Conservation (phyloP, 2,797 vertebrate genomes). For the Australoheros facetus region DNA sequence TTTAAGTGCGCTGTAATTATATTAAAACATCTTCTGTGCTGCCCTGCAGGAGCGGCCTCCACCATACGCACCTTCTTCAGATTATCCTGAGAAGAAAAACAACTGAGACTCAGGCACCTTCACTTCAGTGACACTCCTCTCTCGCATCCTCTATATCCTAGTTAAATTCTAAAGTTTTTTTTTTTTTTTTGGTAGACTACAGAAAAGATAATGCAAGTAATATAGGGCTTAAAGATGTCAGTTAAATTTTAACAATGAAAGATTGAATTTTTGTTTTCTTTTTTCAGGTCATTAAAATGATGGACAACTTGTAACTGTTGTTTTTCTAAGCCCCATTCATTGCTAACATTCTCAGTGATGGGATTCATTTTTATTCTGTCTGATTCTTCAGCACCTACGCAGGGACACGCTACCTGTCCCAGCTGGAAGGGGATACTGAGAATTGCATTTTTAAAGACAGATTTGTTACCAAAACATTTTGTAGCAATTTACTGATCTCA, state of each 20-base stretch:
- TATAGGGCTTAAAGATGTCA: slow-evolving; percentile 32
- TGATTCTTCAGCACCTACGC: not conserved
- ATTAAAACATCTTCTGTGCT: not conserved
- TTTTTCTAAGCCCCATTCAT: slow-evolving; percentile 19
- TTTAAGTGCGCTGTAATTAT: not conserved
- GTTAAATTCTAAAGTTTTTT: slow-evolving; percentile 30
- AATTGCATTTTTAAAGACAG: slow-evolving; percentile 59
- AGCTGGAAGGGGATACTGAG: slow-evolving; percentile 12
- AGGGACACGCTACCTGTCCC: not conserved
- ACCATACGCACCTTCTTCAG: slow-evolving; percentile 86
- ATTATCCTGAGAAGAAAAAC: slow-evolving; percentile 87
- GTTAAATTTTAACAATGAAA: slow-evolving; percentile 21
- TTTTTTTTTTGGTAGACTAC: slow-evolving; percentile 5
- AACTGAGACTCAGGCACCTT: slow-evolving; percentile 61
- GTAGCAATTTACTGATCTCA: slow-evolving; percentile 46
- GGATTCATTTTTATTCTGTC: slow-evolving; percentile 20
- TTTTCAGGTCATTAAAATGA: slow-evolving; percentile 7
- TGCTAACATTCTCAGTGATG: slow-evolving; percentile 28
- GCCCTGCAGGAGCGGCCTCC: slow-evolving; percentile 86
- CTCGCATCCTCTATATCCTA: slow-evolving; percentile 40
- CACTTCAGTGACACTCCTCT: slow-evolving; percentile 37
- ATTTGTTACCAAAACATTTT: slow-evolving; percentile 68
- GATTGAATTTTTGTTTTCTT: slow-evolving; percentile 10
- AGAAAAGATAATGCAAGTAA: slow-evolving; percentile 31
- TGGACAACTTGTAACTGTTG: slow-evolving; percentile 1